Evolutionary conservation across 2,797 vertebrate species (phyloP), one percentile per base, ranked within the genome.

Genomic region (Myotis daubentonii): DNA sequence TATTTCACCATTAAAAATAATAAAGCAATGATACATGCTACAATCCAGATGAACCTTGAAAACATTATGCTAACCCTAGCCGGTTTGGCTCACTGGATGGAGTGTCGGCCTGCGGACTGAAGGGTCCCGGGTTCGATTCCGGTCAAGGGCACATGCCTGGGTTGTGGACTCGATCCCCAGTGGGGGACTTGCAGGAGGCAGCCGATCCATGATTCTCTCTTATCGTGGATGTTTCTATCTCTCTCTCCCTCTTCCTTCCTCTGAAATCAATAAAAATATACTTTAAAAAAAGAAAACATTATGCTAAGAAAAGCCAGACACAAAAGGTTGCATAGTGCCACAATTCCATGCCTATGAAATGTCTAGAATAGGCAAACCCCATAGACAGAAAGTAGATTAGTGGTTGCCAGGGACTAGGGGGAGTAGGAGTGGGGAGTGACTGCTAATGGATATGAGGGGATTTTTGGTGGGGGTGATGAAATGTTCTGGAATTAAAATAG

Each of bases 1-100:
- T 72, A 80, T 74, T 85, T 60, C 47, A 55, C 47, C n/a, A 85
- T 57, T 79, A 80, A 91, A 88, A 80, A 22, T 38, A 85, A 57
- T 72, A 23, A 57, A 53, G 36, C 78, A 83, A 23, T 49, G 65
- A 78, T 84, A 53, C 13, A 17, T 72, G 72, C 62, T 82, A 36
- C 38, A 76, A 30, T 0, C 19, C 62, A 76, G 19, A 36, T 83
- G 51, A 83, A 71, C 3, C 7, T 76, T 83, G 84, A 87, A 92
- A 83, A 68, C 49, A 51, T 66, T 68, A 87, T 66, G 38, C 25
- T 47, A 82, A 68, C 12, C 60, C 28, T 6, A 30, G 60, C 60
- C 15, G 60, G 60, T 62, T 62, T 62, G 60, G 25, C 3, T 60
- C 57, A 60, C 13, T 28, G 57, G 57, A 60, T 15, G 28, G 57